These are phyloP conservation scores for Porites lobata DNA, from an alignment of 92 coral and sea anemone species.

Conservation along the genomic window DNA sequence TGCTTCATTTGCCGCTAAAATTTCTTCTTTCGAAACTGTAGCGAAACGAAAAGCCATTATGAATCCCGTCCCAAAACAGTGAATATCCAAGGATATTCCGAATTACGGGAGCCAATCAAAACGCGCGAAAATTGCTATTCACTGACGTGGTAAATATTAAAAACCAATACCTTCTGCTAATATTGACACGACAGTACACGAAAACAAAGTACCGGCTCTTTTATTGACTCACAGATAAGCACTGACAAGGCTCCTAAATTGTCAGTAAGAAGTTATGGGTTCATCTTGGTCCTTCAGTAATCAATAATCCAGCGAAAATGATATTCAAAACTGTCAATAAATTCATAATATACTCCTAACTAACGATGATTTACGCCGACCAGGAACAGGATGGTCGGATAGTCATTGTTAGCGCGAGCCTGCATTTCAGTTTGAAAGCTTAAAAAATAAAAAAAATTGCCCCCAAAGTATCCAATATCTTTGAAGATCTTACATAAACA, in stretches of 20 bases:
- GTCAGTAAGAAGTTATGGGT: background rate
- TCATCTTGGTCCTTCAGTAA: background rate
- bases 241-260: constrained; percentile 29
- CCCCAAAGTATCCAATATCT: background rate
- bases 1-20: no score
- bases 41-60: no score
- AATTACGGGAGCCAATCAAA: no score
- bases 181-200: no score
- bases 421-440: background rate
- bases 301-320: constrained; percentile 5
- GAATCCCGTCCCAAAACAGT: no score
- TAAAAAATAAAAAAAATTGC: background rate
- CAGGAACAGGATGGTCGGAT: background rate
- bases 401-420: constrained; percentile 7
- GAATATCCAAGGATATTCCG: no score
- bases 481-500: no score
- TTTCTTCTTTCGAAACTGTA: no score
- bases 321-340: constrained; percentile 6
- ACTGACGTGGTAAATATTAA: no score
- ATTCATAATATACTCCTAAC: constrained; percentile 29
- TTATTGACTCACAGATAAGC: constrained; percentile 16
- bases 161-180: no score
- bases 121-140: no score
- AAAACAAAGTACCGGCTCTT: background rate
- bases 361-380: constrained; percentile 9